Percentiles rank a stretch among this genome's conserved stretches.
phyloP scores from a whole-genome alignment of 1,140 invertebrate species.

The Plutomurus gul region DNA sequence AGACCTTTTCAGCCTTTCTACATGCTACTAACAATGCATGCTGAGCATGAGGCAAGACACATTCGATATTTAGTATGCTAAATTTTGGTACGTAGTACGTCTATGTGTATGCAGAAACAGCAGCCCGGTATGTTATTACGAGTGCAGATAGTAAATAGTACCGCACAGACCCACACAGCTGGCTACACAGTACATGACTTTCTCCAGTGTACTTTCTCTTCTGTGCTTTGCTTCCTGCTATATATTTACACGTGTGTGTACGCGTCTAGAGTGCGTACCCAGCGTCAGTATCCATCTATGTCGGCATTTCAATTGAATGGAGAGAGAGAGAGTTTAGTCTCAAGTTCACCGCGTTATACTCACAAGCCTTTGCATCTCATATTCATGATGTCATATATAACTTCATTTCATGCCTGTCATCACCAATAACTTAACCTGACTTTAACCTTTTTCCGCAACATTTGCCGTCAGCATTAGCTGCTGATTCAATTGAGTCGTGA shows the following conservation, averaged over 20 bases:
- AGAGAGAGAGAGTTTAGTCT: neutral
- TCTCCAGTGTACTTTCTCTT: neutral
- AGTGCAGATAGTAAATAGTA: too few species aligned
- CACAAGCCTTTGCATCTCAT: neutral
- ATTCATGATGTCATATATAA: slow-evolving; percentile 24
- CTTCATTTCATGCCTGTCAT: slow-evolving; percentile 48
- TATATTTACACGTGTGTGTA: neutral
- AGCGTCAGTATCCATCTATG: neutral
- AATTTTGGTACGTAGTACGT: too few species aligned
- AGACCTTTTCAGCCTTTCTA: too few species aligned
- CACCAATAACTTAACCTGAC: slow-evolving; percentile 32
- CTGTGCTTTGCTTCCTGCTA: neutral
- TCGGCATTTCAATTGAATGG: neutral
- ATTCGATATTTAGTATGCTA: too few species aligned
- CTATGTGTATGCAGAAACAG: too few species aligned
- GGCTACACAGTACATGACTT: neutral
- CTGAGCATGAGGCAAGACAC: too few species aligned
- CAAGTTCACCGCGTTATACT: too few species aligned
- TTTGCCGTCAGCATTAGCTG: slow-evolving; percentile 24
- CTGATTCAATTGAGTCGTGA: slow-evolving; percentile 14
- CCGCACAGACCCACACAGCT: neutral
- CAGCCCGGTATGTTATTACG: too few species aligned
- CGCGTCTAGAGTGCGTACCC: neutral
- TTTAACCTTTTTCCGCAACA: slow-evolving; percentile 38
- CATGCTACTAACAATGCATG: too few species aligned